phyloP scores from a whole-genome alignment of 35 echinoderm and acorn worm genomes.

The Strongylocentrotus purpuratus region DNA sequence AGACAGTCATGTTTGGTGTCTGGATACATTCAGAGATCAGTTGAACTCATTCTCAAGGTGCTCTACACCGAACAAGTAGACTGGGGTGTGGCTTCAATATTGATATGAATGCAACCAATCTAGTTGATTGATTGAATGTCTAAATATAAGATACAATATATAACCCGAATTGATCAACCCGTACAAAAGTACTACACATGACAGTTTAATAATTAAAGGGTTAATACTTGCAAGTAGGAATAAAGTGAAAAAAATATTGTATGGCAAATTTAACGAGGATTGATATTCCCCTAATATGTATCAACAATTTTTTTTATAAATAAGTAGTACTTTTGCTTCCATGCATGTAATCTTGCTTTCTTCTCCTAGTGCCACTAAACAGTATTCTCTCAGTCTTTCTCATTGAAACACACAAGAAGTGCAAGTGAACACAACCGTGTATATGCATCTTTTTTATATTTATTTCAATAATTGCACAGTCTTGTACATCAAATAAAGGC shows the following conservation, averaged over 20 bases:
- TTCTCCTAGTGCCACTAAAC: neutral
- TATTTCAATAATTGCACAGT: constrained; percentile 5
- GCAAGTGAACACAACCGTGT: neutral
- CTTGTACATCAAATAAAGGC: neutral
- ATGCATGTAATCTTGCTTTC: neutral
- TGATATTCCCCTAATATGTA: too few relatives aligned
- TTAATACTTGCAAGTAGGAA: neutral
- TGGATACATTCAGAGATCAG: constrained; percentile 66
- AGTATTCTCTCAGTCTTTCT: neutral
- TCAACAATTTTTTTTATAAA: too few relatives aligned
- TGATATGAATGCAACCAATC: neutral
- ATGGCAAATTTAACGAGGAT: too few relatives aligned
- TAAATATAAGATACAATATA: neutral
- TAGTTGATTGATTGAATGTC: too few relatives aligned
- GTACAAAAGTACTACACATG: neutral
- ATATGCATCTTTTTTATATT: neutral
- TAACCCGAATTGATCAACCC: neutral
- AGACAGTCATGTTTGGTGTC: constrained; percentile 56
- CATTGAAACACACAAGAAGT: neutral
- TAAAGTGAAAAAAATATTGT: neutral
- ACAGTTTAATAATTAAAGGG: neutral
- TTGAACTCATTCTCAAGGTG: constrained; percentile 39
- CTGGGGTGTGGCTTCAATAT: neutral
- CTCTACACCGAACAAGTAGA: neutral
- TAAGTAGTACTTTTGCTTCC: too few relatives aligned